Evolutionary conservation across 53 echinoderm and acorn worm species (phyloP).

Genomic region (Actinopyga echinites): DNA sequence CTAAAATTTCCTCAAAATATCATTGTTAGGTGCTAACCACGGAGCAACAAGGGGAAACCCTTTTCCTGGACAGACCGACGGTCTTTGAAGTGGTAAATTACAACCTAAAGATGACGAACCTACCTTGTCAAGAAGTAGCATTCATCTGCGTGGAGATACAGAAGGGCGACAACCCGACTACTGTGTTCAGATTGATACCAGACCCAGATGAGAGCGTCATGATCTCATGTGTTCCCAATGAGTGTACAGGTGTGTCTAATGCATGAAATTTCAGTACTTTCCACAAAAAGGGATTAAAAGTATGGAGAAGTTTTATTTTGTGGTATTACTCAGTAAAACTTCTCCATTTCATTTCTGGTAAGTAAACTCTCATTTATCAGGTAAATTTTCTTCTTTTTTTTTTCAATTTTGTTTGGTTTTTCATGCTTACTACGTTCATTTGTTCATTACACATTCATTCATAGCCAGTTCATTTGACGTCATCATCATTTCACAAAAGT

Average conservation of each 20-base stretch:
- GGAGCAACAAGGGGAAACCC: slow-evolving; percentile 54
- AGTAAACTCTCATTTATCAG: neutral
- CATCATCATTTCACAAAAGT: slow-evolving; percentile 6
- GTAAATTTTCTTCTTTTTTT: neutral
- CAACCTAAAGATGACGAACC: slow-evolving; percentile 69
- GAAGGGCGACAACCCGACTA: slow-evolving; percentile 66
- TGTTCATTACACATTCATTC: slow-evolving; percentile 21
- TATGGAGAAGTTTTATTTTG: too few species aligned
- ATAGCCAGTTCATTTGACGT: slow-evolving; percentile 22
- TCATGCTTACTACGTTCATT: neutral
- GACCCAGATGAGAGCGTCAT: slow-evolving; percentile 71
- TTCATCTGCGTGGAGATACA: slow-evolving; percentile 77
- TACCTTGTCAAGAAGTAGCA: slow-evolving; percentile 67
- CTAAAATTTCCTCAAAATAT: too few species aligned
- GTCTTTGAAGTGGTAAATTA: slow-evolving; percentile 69
- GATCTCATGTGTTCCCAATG: slow-evolving; percentile 75
- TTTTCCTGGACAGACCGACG: slow-evolving; percentile 48
- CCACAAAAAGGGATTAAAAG: too few species aligned
- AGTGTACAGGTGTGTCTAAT: slow-evolving; percentile 74
- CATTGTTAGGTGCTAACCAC: slow-evolving; percentile 43
- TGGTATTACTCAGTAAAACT: too few species aligned
- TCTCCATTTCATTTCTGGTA: too few species aligned
- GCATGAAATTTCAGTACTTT: neutral
- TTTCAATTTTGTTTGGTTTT: neutral
- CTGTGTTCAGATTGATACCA: slow-evolving; percentile 66